These are phyloP conservation scores for Chrysocyon brachyurus DNA, from an alignment of 2,797 vertebrate genomes.

Conservation along the genomic window DNA sequence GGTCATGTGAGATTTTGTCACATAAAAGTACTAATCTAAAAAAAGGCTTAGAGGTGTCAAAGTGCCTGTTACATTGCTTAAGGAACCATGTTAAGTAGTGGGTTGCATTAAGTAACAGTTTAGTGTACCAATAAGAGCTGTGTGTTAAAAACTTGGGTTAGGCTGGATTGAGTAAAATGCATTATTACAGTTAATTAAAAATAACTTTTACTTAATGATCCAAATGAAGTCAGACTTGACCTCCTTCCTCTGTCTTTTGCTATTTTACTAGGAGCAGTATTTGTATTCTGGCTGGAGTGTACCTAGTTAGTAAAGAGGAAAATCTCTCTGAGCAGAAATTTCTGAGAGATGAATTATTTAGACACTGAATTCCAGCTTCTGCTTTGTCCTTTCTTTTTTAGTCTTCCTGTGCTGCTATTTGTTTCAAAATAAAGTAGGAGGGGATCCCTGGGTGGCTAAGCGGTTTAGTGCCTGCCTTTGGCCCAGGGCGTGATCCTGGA, in stretches of 20 bases:
- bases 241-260: background rate
- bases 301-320: background rate
- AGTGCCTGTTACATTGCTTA: background rate
- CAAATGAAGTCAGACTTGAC: constrained; percentile 3
- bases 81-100: background rate
- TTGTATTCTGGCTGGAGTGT: background rate
- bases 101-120: background rate
- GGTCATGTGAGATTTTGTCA: background rate
- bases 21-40: background rate
- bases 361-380: background rate
- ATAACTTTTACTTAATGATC: background rate
- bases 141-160: background rate
- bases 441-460: too few species aligned
- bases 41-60: background rate
- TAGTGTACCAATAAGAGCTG: background rate
- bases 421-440: constrained; percentile 26
- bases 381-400: constrained; percentile 1
- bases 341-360: background rate
- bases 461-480: too few species aligned
- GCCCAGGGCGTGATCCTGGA: too few species aligned
- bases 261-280: background rate
- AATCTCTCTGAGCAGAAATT: background rate
- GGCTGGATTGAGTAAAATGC: background rate
- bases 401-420: background rate
- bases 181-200: background rate